Evolutionary conservation across 2,113 vertebrate genomes (phyloP).

Genomic region (Python bivittatus): DNA sequence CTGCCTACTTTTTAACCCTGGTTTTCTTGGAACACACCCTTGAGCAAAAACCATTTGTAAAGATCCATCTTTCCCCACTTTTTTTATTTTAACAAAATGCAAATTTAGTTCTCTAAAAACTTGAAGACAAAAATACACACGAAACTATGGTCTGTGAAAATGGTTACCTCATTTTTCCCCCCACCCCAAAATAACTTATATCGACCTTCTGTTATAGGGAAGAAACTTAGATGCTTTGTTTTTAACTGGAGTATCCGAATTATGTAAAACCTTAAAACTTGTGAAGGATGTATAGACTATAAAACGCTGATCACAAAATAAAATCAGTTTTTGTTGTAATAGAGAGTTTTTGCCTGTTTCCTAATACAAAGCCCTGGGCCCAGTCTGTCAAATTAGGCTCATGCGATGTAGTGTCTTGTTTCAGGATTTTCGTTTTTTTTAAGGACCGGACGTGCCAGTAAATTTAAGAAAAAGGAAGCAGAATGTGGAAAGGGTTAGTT

Average conservation of each 20-base stretch:
- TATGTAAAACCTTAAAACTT: constrained; percentile 88
- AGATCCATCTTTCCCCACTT: constrained; percentile 85
- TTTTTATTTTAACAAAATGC: constrained; percentile 80
- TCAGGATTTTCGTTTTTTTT: not conserved
- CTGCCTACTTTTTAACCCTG: constrained; percentile 71
- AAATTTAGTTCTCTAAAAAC: constrained; percentile 90
- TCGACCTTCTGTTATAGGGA: constrained; percentile 84
- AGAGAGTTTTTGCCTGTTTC: constrained; percentile 81
- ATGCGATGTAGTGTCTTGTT: not conserved
- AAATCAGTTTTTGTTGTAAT: constrained; percentile 89
- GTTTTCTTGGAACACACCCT: constrained; percentile 84
- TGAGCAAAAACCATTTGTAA: constrained; percentile 87
- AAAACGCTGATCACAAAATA: constrained; percentile 89
- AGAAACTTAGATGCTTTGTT: constrained; percentile 74
- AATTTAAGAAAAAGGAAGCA: not conserved
- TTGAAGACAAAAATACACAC: constrained; percentile 77
- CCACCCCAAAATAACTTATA: constrained; percentile 82
- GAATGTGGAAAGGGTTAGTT: not conserved
- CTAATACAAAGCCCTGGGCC: constrained; percentile 66
- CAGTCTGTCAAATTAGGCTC: not conserved
- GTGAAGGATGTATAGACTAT: constrained; percentile 93
- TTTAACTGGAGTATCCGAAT: constrained; percentile 80
- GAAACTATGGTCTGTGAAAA: constrained; percentile 96
- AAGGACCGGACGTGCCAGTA: not conserved
- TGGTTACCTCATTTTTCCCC: constrained; percentile 90